phyloP scores from a whole-genome alignment of 2,113 vertebrate genomes.

The Perca fluviatilis region DNA sequence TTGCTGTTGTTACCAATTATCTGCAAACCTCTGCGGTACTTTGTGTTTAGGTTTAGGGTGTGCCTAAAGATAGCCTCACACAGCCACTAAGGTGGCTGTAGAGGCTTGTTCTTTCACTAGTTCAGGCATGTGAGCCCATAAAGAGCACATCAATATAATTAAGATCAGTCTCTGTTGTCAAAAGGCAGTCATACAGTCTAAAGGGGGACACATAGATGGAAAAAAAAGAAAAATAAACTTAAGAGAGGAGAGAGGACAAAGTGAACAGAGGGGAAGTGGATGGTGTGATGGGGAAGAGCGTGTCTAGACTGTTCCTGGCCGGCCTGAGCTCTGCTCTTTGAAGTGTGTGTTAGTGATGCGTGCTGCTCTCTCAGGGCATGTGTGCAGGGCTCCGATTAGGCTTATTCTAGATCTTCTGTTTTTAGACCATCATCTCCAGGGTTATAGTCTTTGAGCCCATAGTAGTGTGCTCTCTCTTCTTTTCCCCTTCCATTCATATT shows the following conservation, averaged over 20 bases:
- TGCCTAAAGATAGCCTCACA: background rate
- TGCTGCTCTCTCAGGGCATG: constrained; percentile 65
- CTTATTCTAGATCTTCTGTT: constrained; percentile 62
- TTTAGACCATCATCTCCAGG: constrained; percentile 67
- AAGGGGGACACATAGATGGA: constrained; percentile 28
- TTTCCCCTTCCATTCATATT: constrained; percentile 46
- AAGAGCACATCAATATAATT: constrained; percentile 17
- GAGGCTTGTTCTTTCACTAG: background rate
- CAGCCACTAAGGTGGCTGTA: background rate
- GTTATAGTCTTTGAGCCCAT: constrained; percentile 55
- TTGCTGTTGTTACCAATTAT: background rate
- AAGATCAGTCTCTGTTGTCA: constrained; percentile 18
- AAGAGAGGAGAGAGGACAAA: constrained; percentile 36
- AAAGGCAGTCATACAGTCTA: constrained; percentile 19
- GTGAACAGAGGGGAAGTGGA: constrained; percentile 43
- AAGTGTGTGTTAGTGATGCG: constrained; percentile 63
- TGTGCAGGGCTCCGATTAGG: constrained; percentile 62
- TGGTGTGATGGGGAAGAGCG: constrained; percentile 59
- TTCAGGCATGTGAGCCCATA: background rate
- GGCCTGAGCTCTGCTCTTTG: constrained; percentile 71
- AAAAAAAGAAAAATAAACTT: constrained; percentile 29
- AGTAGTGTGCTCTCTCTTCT: background rate
- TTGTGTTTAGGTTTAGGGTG: background rate
- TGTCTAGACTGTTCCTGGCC: constrained; percentile 76
- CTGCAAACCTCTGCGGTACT: background rate